Evolutionary conservation across 2,888 invertebrate genomes (phyloP), one percentile per base, ranked within the genome.

Genomic region (Amphipyra berbera): DNA sequence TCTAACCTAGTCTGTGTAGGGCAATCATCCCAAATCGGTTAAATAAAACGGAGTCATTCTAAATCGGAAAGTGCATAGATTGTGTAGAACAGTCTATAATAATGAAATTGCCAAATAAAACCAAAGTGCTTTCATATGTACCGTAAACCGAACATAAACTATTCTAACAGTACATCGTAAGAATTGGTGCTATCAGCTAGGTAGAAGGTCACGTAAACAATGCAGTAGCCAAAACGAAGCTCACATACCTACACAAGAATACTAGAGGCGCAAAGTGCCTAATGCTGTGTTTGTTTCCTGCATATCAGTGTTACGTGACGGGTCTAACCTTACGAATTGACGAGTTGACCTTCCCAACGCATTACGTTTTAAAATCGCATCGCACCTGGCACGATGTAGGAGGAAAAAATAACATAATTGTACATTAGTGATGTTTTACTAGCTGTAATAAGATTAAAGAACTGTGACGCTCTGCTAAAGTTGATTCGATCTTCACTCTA

Each of bases 271-370:
- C 15, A 37, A 44, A 48, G 42, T 38, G 48, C 14, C 66, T 63
- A 64, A 70, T 68, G 62, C 64, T 69, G 62, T 10, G 50, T 63
- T 58, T 14, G 49, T 61, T 76, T 78, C 80, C 66, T 73, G 33
- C 21, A 49, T 68, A 49, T 13, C 33, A 27, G 2, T 52, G 45
- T 69, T 66, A 74, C 76, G 73, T 63, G 61, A 60, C 33, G 40
- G 14, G 47, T 27, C 33, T 75, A 74, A 79, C 79, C 75, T 82
- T 59, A 67, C 67, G 50, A 70, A 70, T 55, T 48, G 54, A 54
- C 44, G 44, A 60, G 45, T 54, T 66, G 79, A 69, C 83, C 82
- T 82, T 79, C 67, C 66, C 42, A 46, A 41, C 33, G 46, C 46
- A 47, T 66, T 52, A 62, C 49, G 52, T 63, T 66, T 69, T 50